A percentile compares a stretch with the other conserved stretches of the same genome.
Conservation (phyloP, 2,888 invertebrate species). For the Yponomeuta plumbellus region DNA sequence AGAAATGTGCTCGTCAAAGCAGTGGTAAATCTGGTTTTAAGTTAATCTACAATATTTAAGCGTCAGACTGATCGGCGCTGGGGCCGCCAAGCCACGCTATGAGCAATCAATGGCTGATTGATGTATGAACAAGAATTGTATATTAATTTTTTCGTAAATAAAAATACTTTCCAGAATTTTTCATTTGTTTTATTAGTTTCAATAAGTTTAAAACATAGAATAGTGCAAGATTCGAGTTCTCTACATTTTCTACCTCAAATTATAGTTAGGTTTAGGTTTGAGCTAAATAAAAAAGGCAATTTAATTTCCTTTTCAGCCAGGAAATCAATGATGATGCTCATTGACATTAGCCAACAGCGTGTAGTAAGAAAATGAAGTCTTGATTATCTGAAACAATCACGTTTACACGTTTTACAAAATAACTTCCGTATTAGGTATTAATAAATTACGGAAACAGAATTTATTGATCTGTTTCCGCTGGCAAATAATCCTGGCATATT, state of each 20-base stretch:
- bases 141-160: constrained; percentile 72
- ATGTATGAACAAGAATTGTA: constrained; percentile 71
- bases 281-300: too few relatives aligned
- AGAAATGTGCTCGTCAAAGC: not conserved
- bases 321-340: constrained; percentile 27
- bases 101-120: constrained; percentile 46
- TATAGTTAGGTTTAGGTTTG: too few relatives aligned
- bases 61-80: not conserved
- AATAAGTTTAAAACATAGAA: not conserved
- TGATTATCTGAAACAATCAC: constrained; percentile 54
- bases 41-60: not conserved
- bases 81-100: not conserved
- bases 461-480: too few relatives aligned
- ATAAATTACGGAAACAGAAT: too few relatives aligned
- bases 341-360: constrained; percentile 62
- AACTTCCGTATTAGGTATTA: too few relatives aligned
- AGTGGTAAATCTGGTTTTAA: not conserved
- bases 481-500: not conserved
- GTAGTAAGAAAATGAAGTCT: constrained; percentile 67
- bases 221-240: too few relatives aligned
- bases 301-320: too few relatives aligned
- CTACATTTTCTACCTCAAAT: too few relatives aligned
- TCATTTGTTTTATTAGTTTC: constrained; percentile 23
- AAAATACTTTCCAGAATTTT: constrained; percentile 61
- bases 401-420: too few relatives aligned